Conservation (phyloP, 1,140 invertebrate genomes). For the Diachasma alloeum region DNA sequence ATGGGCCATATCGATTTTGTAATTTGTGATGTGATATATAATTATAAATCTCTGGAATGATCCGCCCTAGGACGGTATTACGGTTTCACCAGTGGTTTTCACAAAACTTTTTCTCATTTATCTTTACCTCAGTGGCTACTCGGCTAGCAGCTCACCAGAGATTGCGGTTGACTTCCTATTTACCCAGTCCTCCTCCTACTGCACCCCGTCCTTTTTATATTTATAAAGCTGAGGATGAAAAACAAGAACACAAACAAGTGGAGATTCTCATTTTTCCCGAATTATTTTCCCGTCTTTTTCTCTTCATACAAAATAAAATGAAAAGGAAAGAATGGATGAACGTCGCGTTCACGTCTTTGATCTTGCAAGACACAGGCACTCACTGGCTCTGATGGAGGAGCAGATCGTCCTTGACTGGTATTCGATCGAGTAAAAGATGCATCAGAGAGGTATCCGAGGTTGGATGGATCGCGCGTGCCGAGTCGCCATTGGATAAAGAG, state of each 20-base stretch:
- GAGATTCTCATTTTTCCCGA: neutral
- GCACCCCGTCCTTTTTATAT: neutral
- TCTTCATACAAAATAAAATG: neutral
- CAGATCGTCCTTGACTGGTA: constrained; percentile 12
- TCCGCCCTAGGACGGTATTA: neutral
- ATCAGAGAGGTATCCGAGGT: neutral
- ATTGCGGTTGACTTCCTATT: neutral
- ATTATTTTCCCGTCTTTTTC: neutral
- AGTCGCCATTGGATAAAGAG: neutral
- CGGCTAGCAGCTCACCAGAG: neutral
- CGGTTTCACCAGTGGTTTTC: neutral
- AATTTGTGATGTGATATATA: neutral
- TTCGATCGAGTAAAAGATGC: constrained; percentile 15
- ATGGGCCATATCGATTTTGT: neutral
- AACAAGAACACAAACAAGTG: neutral
- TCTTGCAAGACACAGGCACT: neutral
- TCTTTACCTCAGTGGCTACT: neutral
- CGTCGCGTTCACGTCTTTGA: neutral
- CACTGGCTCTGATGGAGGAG: neutral
- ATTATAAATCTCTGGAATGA: neutral
- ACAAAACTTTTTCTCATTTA: neutral
- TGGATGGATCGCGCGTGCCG: constrained; percentile 4
- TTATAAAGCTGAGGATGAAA: neutral
- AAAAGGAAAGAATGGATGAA: neutral
- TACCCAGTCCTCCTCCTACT: neutral